These are phyloP conservation scores for Empidonax traillii DNA, from an alignment of 2,113 vertebrate genomes.

Conservation along the genomic window DNA sequence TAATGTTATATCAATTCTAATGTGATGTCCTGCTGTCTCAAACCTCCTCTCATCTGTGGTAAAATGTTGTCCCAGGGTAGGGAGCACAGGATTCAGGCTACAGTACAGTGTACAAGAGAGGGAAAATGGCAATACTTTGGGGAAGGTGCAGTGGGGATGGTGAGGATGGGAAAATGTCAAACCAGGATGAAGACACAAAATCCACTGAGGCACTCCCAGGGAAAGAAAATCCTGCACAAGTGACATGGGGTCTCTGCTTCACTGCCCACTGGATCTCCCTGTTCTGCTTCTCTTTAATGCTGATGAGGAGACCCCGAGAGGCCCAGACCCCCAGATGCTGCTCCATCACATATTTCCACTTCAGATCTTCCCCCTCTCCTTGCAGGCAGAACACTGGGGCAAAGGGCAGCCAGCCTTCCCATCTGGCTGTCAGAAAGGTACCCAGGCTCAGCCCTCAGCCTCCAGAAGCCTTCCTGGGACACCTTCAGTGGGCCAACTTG, in stretches of 20 bases:
- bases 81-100: background rate
- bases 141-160: background rate
- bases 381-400: background rate
- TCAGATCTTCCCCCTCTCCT: background rate
- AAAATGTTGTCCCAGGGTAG: background rate
- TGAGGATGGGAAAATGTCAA: background rate
- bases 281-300: background rate
- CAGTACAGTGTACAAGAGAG: background rate
- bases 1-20: background rate
- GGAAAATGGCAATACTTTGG: background rate
- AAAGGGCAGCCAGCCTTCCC: background rate
- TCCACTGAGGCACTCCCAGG: background rate
- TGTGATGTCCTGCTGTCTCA: background rate
- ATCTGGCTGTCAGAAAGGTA: background rate
- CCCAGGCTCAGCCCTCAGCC: background rate
- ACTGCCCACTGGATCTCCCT: background rate
- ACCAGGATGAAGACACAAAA: background rate
- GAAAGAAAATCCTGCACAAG: background rate
- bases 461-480: background rate
- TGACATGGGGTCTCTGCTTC: background rate
- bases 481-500: background rate
- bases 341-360: background rate
- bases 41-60: background rate
- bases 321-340: background rate
- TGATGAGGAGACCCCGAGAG: rapidly evolving